phyloP scores from a whole-genome alignment of 37 sponge, comb jelly and placozoan species.

The Chondrosia reniformis region DNA sequence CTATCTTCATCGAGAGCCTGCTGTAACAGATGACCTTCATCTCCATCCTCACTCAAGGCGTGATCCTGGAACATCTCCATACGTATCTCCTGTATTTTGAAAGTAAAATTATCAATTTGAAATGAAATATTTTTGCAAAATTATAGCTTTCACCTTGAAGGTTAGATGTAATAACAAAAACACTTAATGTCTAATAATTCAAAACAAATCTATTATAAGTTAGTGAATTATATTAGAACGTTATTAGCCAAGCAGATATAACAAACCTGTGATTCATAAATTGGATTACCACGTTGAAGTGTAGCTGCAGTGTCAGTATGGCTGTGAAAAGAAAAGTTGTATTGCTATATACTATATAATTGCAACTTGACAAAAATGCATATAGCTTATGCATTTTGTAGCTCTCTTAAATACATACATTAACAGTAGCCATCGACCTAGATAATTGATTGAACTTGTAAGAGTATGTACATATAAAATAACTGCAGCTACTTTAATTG shows the following conservation, averaged over 20 bases:
- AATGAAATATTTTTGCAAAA: no score
- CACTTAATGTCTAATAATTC: no score
- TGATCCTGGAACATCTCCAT: constrained; percentile 28
- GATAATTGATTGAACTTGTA: background rate
- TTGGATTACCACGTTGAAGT: constrained; percentile 15
- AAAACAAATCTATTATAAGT: no score
- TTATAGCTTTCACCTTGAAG: no score
- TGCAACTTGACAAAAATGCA: background rate
- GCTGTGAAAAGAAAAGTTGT: no score
- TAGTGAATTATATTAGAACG: no score
- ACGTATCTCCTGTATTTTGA: constrained; percentile 3
- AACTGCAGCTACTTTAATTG: background rate
- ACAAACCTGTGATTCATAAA: constrained; percentile 21
- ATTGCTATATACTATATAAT: no score
- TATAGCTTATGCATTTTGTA: background rate
- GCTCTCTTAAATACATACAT: no score
- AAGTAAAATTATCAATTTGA: background rate
- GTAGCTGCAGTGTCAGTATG: constrained; percentile 10
- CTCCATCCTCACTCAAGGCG: background rate
- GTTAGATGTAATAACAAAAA: no score
- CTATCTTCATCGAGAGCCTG: constrained; percentile 61
- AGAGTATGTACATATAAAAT: background rate
- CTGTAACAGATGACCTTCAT: constrained; percentile 32
- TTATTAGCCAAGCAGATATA: no score
- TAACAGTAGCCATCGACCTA: no score